phyloP scores from a whole-genome alignment of 2,113 vertebrate species.

The Cyprinus carpio region DNA sequence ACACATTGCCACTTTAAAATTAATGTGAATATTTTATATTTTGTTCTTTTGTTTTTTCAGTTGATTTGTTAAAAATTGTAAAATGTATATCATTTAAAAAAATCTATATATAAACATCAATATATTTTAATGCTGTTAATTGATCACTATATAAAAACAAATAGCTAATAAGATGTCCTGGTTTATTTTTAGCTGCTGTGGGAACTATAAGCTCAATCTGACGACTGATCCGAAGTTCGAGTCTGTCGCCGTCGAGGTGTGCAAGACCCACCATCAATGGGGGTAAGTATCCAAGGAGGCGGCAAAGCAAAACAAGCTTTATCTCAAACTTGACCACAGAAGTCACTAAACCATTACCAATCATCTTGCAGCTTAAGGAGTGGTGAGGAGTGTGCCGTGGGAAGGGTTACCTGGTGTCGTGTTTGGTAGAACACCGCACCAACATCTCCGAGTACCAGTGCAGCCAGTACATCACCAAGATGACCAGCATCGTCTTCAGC shows the following conservation, averaged over 20 bases:
- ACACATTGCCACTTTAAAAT: no score
- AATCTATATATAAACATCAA: no score
- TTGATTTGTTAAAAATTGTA: no score
- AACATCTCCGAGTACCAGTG: slow-evolving; percentile 98
- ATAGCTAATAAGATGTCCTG: no score
- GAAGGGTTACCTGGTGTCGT: slow-evolving; percentile 93
- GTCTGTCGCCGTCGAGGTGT: slow-evolving; percentile 93
- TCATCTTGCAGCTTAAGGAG: slow-evolving; percentile 87
- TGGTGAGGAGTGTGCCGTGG: slow-evolving; percentile 90
- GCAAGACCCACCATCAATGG: slow-evolving; percentile 90
- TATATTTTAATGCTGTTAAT: no score
- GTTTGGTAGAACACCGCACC: slow-evolving; percentile 91
- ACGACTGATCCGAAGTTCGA: slow-evolving; percentile 97
- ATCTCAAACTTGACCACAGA: background rate
- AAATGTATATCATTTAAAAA: no score
- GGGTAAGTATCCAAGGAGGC: slow-evolving; percentile 70
- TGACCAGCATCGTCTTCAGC: slow-evolving; percentile 94
- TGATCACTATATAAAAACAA: no score
- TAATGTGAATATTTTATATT: no score
- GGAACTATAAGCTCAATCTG: slow-evolving; percentile 96
- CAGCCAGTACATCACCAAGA: slow-evolving; percentile 97
- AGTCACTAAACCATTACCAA: background rate
- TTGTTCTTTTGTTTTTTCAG: no score
- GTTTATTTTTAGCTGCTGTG: slow-evolving; percentile 81
- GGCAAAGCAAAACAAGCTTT: background rate